Conservation (phyloP, 2,888 invertebrate species). For the Sepiola atlantica region DNA sequence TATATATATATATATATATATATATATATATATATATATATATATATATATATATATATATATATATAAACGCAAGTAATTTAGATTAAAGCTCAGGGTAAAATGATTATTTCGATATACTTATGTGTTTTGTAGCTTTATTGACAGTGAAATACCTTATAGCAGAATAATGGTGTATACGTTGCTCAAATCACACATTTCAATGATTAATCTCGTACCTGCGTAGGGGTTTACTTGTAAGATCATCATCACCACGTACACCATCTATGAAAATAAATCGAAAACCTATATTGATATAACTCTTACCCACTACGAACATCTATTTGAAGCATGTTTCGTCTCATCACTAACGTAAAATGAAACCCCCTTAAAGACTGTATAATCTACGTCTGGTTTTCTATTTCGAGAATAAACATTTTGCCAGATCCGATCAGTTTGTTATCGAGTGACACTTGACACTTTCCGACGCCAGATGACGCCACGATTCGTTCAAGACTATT, state of each 20-base stretch:
- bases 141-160: not conserved
- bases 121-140: not conserved
- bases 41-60: too few relatives aligned
- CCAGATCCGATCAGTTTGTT: not conserved
- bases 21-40: too few relatives aligned
- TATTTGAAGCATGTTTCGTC: not conserved
- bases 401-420: not conserved
- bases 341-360: not conserved
- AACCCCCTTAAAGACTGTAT: not conserved
- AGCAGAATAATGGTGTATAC: not conserved
- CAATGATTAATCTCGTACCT: not conserved
- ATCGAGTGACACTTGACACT: constrained; percentile 32
- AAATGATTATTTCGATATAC: too few relatives aligned
- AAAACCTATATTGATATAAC: constrained; percentile 12
- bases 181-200: not conserved
- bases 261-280: not conserved
- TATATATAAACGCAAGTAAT: too few relatives aligned
- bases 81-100: too few relatives aligned
- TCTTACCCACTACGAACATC: not conserved
- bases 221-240: not conserved
- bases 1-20: too few relatives aligned
- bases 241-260: not conserved
- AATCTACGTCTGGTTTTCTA: not conserved
- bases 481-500: constrained; percentile 5
- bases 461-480: not conserved